Percentiles rank a stretch among this genome's conserved stretches.
These are phyloP conservation scores for Chironomus tepperi DNA, from an alignment of 1,140 invertebrate species.

Conservation along the genomic window DNA sequence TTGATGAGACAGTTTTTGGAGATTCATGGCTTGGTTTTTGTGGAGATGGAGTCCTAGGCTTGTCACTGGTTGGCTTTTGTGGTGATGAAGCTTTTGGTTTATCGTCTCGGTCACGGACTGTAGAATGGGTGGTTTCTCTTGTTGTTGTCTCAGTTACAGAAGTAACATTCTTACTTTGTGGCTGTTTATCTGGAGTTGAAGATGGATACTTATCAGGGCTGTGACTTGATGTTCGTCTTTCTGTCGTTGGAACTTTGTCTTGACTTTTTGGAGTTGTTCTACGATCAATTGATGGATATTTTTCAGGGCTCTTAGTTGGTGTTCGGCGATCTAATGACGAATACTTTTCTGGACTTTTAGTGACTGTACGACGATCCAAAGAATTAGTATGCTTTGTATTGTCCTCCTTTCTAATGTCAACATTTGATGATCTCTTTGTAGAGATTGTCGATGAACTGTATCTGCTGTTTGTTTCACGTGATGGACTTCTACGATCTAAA, in stretches of 20 bases:
- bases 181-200: too few relatives aligned
- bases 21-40: not conserved
- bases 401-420: not conserved
- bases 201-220: too few relatives aligned
- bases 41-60: too few relatives aligned
- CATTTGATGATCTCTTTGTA: not conserved
- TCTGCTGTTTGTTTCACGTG: slow-evolving; percentile 33
- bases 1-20: not conserved
- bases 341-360: not conserved
- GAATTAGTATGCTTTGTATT: not conserved
- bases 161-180: too few relatives aligned
- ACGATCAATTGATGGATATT: too few relatives aligned
- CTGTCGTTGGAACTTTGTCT: not conserved
- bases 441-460: slow-evolving; percentile 37
- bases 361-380: not conserved
- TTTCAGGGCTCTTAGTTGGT: not conserved
- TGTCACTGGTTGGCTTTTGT: too few relatives aligned
- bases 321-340: not conserved
- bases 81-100: too few relatives aligned
- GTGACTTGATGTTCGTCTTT: too few relatives aligned
- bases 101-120: too few relatives aligned
- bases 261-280: not conserved
- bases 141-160: too few relatives aligned
- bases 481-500: slow-evolving; percentile 35
- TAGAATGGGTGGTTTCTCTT: too few relatives aligned